A percentile compares a stretch with the other conserved stretches of the same genome.
These are phyloP conservation scores for Tiphia femorata DNA, from an alignment of 2,888 invertebrate genomes.

Conservation along the genomic window DNA sequence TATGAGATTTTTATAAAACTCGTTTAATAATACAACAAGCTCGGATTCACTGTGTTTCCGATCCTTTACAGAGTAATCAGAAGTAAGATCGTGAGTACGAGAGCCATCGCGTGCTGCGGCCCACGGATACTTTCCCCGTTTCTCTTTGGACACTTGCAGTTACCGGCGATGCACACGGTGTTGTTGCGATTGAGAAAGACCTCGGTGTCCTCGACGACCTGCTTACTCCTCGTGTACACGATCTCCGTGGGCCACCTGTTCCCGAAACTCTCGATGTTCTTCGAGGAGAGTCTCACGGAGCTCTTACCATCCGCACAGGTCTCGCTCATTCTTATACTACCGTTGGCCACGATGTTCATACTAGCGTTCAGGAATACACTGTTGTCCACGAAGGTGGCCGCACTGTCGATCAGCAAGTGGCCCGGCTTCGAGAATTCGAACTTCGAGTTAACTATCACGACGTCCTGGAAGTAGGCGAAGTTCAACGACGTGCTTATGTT, in stretches of 20 bases:
- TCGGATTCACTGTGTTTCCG: too few relatives aligned
- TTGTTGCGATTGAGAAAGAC: slow-evolving; percentile 41
- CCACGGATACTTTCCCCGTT: slow-evolving; percentile 27
- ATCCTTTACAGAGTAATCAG: too few relatives aligned
- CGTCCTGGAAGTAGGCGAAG: slow-evolving; percentile 44
- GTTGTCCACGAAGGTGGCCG: slow-evolving; percentile 33
- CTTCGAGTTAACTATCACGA: slow-evolving; percentile 46
- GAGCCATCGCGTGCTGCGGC: background rate
- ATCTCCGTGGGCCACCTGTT: slow-evolving; percentile 56
- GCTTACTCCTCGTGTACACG: slow-evolving; percentile 39
- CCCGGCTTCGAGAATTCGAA: slow-evolving; percentile 49
- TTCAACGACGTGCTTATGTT: slow-evolving; percentile 44
- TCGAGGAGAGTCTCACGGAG: slow-evolving; percentile 49
- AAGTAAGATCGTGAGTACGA: background rate
- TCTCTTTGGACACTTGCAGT: slow-evolving; percentile 51
- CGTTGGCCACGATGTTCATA: slow-evolving; percentile 45
- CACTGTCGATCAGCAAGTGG: slow-evolving; percentile 44
- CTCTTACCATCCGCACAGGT: slow-evolving; percentile 58
- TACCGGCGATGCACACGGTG: slow-evolving; percentile 55
- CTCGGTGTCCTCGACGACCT: slow-evolving; percentile 6
- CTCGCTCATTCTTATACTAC: slow-evolving; percentile 34
- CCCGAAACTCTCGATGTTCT: slow-evolving; percentile 39
- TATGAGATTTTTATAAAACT: too few relatives aligned
- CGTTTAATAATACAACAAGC: too few relatives aligned
- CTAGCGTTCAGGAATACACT: slow-evolving; percentile 51